Percentiles rank a stretch among this genome's conserved stretches.
phyloP scores from a whole-genome alignment of 2,888 invertebrate species.

The Cryptus armator region DNA sequence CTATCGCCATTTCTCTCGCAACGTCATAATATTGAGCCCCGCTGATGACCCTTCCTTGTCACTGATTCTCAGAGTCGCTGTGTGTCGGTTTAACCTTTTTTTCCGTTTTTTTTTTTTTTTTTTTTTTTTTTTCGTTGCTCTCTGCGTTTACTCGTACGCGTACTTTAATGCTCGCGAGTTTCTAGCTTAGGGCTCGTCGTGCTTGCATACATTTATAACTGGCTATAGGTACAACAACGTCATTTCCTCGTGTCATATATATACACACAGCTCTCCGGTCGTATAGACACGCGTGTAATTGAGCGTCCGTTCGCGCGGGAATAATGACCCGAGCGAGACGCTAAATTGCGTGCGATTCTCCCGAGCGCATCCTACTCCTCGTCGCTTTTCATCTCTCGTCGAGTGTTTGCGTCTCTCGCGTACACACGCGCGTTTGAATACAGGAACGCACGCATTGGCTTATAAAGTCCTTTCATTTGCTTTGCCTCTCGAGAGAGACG shows the following conservation, averaged over 20 bases:
- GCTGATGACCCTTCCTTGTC: conserved; percentile 64
- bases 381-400: conserved; percentile 26
- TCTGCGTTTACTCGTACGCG: conserved; percentile 51
- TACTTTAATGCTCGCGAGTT: conserved; percentile 64
- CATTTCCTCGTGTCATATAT: conserved; percentile 48
- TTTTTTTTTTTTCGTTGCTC: not conserved
- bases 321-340: conserved; percentile 71
- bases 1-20: conserved; percentile 63
- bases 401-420: conserved; percentile 42
- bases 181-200: conserved; percentile 60
- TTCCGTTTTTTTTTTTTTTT: conserved; percentile 29
- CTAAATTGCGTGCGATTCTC: conserved; percentile 65
- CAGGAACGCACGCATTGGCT: not conserved
- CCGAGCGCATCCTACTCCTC: conserved; percentile 45
- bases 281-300: conserved; percentile 73
- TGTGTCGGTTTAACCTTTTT: conserved; percentile 71
- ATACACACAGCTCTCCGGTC: not conserved
- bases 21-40: conserved; percentile 67
- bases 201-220: conserved; percentile 47
- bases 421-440: not conserved
- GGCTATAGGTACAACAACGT: conserved; percentile 19
- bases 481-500: not conserved
- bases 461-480: conserved; percentile 23
- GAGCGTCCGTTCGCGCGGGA: conserved; percentile 73
- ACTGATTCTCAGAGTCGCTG: conserved; percentile 64